A percentile compares a stretch with the other conserved stretches of the same genome.
phyloP scores from a whole-genome alignment of 2,797 vertebrate species.

The Uromys caudimaculatus region DNA sequence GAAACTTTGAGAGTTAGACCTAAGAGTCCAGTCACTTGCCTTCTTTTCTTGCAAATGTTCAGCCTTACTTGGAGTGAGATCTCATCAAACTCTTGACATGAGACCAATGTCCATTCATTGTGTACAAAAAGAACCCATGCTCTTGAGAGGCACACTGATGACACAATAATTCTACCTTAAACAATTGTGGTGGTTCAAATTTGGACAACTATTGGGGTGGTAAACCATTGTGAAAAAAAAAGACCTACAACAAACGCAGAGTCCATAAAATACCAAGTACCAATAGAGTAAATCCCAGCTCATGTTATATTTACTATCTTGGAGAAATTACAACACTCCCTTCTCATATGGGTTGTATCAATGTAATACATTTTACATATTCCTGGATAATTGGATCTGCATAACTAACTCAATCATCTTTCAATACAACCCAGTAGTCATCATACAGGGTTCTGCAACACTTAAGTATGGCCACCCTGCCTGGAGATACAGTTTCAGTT shows the following conservation, averaged over 20 bases:
- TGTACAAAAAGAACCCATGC: not conserved
- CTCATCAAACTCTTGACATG: not conserved
- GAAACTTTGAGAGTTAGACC: not conserved
- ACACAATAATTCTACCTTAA: not conserved
- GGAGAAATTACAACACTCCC: not conserved
- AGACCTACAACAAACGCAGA: not conserved
- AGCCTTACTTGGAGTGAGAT: not conserved
- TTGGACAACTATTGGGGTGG: not conserved
- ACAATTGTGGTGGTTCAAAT: not conserved
- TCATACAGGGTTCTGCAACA: not conserved
- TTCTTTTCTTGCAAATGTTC: not conserved
- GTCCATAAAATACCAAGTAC: not conserved
- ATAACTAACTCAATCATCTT: not conserved
- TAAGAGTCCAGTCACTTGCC: not conserved
- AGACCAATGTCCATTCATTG: not conserved
- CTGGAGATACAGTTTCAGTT: not conserved
- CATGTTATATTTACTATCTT: not conserved
- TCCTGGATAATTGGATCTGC: not conserved
- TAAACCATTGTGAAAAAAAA: not conserved
- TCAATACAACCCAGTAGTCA: fast-evolving
- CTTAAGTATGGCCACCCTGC: fast-evolving
- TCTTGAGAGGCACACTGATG: not conserved
- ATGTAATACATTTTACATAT: not conserved
- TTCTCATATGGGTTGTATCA: not conserved
- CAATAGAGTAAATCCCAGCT: not conserved